phyloP scores from a whole-genome alignment of 2,113 vertebrate genomes.

The Calidris pugnax region DNA sequence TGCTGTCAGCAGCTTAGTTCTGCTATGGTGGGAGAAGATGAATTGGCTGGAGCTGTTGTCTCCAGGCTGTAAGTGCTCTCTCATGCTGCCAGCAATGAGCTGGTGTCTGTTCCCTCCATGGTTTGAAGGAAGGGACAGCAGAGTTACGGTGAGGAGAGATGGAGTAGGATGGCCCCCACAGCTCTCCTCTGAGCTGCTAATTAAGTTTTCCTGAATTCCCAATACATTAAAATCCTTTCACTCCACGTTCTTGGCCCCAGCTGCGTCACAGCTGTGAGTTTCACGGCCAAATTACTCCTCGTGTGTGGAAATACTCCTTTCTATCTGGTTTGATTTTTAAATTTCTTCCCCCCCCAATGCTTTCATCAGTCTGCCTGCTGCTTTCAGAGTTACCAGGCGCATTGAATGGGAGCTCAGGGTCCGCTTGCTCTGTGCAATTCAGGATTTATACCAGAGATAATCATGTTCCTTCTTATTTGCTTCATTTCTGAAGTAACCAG shows the following conservation, averaged over 20 bases:
- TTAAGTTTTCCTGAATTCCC: not conserved
- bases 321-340: not conserved
- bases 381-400: not conserved
- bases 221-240: not conserved
- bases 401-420: not conserved
- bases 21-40: not conserved
- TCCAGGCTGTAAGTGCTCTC: not conserved
- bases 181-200: slow-evolving; percentile 8
- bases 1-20: not conserved
- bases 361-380: not conserved
- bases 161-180: not conserved
- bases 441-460: not conserved
- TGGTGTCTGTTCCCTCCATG: not conserved
- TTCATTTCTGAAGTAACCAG: not conserved
- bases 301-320: not conserved
- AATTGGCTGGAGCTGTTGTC: not conserved
- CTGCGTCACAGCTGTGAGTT: not conserved
- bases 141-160: not conserved
- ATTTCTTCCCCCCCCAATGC: not conserved
- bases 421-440: not conserved
- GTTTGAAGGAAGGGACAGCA: not conserved
- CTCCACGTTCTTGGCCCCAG: not conserved
- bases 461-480: not conserved
- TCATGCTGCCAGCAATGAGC: not conserved
- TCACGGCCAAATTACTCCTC: not conserved